Evolutionary conservation across 2,113 vertebrate species (phyloP).

Genomic region (Eretmochelys imbricata): DNA sequence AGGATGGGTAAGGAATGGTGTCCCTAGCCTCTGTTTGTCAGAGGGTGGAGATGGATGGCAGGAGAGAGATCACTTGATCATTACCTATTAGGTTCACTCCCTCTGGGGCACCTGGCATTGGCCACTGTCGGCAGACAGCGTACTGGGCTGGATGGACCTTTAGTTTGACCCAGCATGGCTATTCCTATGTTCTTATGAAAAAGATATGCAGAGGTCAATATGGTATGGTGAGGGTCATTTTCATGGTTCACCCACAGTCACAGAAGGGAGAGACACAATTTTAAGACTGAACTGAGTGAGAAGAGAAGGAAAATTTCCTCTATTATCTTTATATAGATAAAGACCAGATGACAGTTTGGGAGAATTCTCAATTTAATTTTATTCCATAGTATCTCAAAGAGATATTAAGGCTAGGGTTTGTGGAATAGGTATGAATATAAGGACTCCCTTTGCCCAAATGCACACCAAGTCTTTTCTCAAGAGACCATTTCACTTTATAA

Average conservation of each 20-base stretch:
- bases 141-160: too few relatives aligned
- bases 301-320: neutral
- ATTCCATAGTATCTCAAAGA: neutral
- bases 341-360: neutral
- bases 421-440: neutral
- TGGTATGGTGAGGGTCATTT: neutral
- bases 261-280: neutral
- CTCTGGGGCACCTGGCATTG: too few relatives aligned
- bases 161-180: too few relatives aligned
- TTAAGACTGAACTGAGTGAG: neutral
- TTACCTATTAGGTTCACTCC: too few relatives aligned
- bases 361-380: neutral
- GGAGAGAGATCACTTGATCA: too few relatives aligned
- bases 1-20: too few relatives aligned
- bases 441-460: rapidly evolving
- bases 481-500: neutral
- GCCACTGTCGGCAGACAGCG: too few relatives aligned
- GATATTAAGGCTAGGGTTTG: neutral
- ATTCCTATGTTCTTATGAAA: neutral
- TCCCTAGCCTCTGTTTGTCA: too few relatives aligned
- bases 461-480: neutral
- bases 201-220: neutral
- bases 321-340: neutral
- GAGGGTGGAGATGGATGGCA: too few relatives aligned
- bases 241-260: neutral